These are phyloP conservation scores for Hololepta plana DNA, from an alignment of 2,888 invertebrate species.

Conservation along the genomic window DNA sequence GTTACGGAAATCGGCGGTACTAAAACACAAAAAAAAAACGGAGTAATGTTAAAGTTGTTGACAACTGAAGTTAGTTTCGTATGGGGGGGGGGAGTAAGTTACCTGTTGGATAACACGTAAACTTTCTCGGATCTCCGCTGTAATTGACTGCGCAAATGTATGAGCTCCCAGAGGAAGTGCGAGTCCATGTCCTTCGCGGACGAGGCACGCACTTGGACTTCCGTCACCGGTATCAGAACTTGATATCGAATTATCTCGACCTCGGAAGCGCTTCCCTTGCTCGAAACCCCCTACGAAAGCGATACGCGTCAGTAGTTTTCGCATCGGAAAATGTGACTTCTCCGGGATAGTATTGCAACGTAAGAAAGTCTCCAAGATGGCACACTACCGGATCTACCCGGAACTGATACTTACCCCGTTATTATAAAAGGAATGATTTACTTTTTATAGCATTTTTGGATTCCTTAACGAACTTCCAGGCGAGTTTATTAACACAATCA, in stretches of 20 bases:
- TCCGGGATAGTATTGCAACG: no score
- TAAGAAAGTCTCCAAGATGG: no score
- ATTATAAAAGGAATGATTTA: no score
- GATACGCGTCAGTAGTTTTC: no score
- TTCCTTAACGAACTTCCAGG: no score
- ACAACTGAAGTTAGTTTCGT: no score
- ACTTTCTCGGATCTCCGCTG: slow-evolving; percentile 91
- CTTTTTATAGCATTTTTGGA: no score
- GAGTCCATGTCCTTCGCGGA: slow-evolving; percentile 91
- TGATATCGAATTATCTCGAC: slow-evolving; percentile 94
- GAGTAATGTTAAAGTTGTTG: not conserved
- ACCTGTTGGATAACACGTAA: slow-evolving; percentile 92
- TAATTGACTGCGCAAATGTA: slow-evolving; percentile 83
- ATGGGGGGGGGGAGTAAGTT: slow-evolving; percentile 9
- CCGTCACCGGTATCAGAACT: slow-evolving; percentile 90
- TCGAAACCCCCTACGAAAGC: slow-evolving; percentile 80
- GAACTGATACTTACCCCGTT: no score
- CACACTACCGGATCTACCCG: no score
- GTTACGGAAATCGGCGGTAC: slow-evolving; percentile 90
- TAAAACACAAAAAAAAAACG: slow-evolving; percentile 24
- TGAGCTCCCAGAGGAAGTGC: slow-evolving; percentile 93
- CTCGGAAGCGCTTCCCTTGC: slow-evolving; percentile 71
- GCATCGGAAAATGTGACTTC: no score
- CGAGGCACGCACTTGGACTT: slow-evolving; percentile 90
- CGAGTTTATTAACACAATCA: no score